Percentiles rank a stretch among this genome's conserved stretches.
Evolutionary conservation across 2,113 vertebrate species (phyloP).

Genomic region (Epinephelus moara): DNA sequence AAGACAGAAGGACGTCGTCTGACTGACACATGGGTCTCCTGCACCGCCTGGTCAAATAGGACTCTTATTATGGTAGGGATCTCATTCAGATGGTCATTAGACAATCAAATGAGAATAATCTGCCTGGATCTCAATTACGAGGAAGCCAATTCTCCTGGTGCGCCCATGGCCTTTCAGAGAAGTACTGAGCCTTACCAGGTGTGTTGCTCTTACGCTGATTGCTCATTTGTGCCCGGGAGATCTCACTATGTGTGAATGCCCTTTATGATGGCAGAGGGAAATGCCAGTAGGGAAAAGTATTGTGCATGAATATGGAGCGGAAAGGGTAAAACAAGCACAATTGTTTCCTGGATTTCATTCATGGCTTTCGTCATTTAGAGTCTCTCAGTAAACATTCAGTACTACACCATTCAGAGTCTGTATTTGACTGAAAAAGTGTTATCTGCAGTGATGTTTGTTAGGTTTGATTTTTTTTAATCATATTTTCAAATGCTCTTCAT

Average conservation of each 20-base stretch:
- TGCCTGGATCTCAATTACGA: slow-evolving; percentile 80
- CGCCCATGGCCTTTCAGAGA: slow-evolving; percentile 69
- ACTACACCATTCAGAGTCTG: not conserved
- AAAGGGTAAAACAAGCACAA: slow-evolving; percentile 49
- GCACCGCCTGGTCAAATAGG: slow-evolving; percentile 66
- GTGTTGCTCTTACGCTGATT: slow-evolving; percentile 69
- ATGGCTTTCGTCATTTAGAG: slow-evolving; percentile 16
- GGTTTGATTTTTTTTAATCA: not conserved
- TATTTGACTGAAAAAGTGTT: not conserved
- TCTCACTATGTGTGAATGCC: slow-evolving; percentile 56
- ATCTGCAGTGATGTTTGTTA: not conserved
- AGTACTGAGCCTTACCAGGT: slow-evolving; percentile 57
- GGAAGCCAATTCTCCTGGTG: slow-evolving; percentile 71
- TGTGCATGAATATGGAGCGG: slow-evolving; percentile 40
- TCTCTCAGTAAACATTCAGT: not conserved
- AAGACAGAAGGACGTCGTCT: slow-evolving; percentile 25
- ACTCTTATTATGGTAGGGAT: slow-evolving; percentile 73
- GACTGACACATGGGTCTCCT: slow-evolving; percentile 64
- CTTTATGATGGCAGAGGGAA: slow-evolving; percentile 61
- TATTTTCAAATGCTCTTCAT: not conserved
- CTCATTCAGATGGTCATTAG: slow-evolving; percentile 82
- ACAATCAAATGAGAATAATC: slow-evolving; percentile 84
- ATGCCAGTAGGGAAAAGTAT: slow-evolving; percentile 54
- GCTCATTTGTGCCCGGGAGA: slow-evolving; percentile 61
- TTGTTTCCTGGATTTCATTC: slow-evolving; percentile 45